Evolutionary conservation across 2,113 vertebrate genomes (phyloP), one percentile per base, ranked within the genome.

Genomic region (Epinephelus fuscoguttatus): DNA sequence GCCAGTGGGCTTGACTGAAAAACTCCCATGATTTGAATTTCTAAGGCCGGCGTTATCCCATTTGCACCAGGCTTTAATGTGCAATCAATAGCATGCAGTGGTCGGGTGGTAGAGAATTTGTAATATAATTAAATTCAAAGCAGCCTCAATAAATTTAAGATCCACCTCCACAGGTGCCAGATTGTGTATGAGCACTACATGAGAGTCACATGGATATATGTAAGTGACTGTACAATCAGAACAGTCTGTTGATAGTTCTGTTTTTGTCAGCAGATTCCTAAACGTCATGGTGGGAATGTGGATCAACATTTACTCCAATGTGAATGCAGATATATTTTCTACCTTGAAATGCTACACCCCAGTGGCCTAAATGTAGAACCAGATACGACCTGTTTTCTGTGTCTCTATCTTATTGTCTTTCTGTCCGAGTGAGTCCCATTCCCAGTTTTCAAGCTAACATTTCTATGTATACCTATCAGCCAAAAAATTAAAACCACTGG

Each of bases 101-200:
- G 42, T 18, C 40, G 2, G 37, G 30, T n/a, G 23, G 18, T 13
- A 13, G 14, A 79, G 68, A 21, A 45, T 84, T 27, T 42, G 47
- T 70, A 25, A 33, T 7, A 77, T 82, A 75, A 76, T 11, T 79
- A 18, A 75, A 53, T 78, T 50, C 25, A 68, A 74, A 73, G 45
- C 8, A 42, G 49, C 57, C 72, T 61, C 4, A 52, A 59, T 81
- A 67, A 69, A 61, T 67, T 42, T 6, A 74, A 59, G 11, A 13
- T 62, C 10, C 33, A 49, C 18, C 59, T 63, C 4, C 8, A 59
- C 23, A 49, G 40, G 25, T 15, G 33, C 5, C 15, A 42, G 40
- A 27, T 13, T 37, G n/a, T 64, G 1, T 42, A 21, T 27, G 9
- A 52, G 72, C 19, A 50, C 47, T 53, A 25, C 6, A 40, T 37